Evolutionary conservation across 2,888 invertebrate species (phyloP), one percentile per base, ranked within the genome.

Genomic region (Zeuzera pyrina): DNA sequence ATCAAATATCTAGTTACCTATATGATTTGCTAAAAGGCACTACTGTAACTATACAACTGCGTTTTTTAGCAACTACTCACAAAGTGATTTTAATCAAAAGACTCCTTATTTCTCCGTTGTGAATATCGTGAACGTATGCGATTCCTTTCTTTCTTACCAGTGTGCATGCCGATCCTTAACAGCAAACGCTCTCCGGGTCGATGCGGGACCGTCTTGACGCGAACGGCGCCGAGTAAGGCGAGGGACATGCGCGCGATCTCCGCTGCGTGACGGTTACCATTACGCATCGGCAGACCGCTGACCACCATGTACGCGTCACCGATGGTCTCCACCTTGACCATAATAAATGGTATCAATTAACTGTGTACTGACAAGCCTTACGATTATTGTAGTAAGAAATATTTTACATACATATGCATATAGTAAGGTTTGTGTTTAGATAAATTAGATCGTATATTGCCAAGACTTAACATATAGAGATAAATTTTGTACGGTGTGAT

Each of bases 191-290:
- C 94, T 8, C 88, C 87, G 0, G 97, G 97, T 41, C 94, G 84
- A 69, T 98, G 98, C 11, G 93, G 91, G 35, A 98, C 98, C 16
- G 89, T 89, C 78, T 98, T 98, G 39, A 90, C 91, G 56, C 91
- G 87, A 15, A 98, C 95, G 5, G 92, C 91, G 25, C 91, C 88
- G 31, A 97, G 86, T 8, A 98, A 83, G 0, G 94, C 92, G 31
- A 98, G 77, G 0, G 97, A 93, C 91, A 98, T 93, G 30, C 95
- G 86, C 0, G 96, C 95, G 29, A 98, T 95, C 73, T 98, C 97
- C 3, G 93, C 87, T 0, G 97, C 97, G 69, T 99, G 98, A 15
- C 89, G 85, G 64, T 90, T 92, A 0, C 95, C 97, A 62, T 98
- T 97, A 31, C 94, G 87, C 63, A 92, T 90, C 0, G 98, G 98